These are phyloP conservation scores for Phaedon cochleariae DNA, from an alignment of 2,888 invertebrate genomes.

Conservation along the genomic window DNA sequence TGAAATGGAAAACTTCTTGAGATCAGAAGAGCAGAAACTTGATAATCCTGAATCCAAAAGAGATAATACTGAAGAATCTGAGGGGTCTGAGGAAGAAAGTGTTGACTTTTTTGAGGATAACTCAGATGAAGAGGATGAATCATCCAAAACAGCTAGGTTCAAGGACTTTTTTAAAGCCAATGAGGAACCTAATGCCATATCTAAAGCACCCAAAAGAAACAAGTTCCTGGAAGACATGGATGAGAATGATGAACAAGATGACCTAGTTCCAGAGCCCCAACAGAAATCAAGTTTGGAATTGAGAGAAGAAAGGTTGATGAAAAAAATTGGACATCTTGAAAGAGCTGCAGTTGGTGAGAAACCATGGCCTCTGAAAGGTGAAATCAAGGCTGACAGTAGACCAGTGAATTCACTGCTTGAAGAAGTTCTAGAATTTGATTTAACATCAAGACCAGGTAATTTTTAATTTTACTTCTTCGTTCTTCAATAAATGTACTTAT, in stretches of 20 bases:
- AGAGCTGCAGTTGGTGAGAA: conserved; percentile 80
- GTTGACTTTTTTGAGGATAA: conserved; percentile 71
- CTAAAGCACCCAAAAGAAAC: no score
- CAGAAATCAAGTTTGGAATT: conserved; percentile 75
- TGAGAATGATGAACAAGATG: conserved; percentile 48
- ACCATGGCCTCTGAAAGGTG: conserved; percentile 94
- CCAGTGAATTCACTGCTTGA: conserved; percentile 94
- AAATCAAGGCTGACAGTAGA: conserved; percentile 78
- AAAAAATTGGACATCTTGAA: conserved; percentile 76
- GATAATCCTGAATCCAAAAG: conserved; percentile 51
- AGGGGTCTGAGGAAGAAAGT: conserved; percentile 65
- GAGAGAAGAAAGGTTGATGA: conserved; percentile 75
- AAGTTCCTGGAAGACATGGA: conserved; percentile 51
- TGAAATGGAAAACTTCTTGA: conserved; percentile 86
- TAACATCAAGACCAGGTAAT: conserved; percentile 74
- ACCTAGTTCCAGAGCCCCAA: conserved; percentile 30
- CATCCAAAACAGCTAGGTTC: conserved; percentile 68
- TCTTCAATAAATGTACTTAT: no score
- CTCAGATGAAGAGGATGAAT: conserved; percentile 60
- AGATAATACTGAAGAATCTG: conserved; percentile 50
- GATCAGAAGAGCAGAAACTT: conserved; percentile 76
- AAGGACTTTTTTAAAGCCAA: conserved; percentile 73
- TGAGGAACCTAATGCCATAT: conserved; percentile 47
- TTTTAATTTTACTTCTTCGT: no score
- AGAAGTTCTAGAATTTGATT: conserved; percentile 91